These are phyloP conservation scores for Tinea trinotella DNA, from an alignment of 2,888 invertebrate species.

Conservation along the genomic window DNA sequence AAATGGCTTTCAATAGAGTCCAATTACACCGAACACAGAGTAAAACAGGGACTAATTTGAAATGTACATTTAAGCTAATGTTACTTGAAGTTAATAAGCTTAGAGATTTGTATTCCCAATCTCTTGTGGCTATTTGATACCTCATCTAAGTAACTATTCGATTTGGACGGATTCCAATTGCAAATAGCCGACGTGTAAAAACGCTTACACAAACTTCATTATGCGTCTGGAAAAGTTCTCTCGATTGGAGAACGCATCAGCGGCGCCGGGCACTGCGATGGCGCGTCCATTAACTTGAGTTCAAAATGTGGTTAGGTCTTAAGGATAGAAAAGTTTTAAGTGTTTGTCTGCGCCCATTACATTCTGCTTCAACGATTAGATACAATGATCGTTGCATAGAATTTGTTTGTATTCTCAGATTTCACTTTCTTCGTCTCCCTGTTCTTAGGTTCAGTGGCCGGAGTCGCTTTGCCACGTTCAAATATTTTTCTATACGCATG, in stretches of 20 bases:
- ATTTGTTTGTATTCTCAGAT: conserved; percentile 32
- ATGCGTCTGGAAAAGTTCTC: conserved; percentile 21
- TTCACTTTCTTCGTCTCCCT: conserved; percentile 24
- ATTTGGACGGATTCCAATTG: conserved; percentile 28
- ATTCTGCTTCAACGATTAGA: conserved; percentile 29
- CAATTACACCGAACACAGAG: not conserved
- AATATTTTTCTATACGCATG: conserved; percentile 38
- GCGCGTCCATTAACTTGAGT: conserved; percentile 14
- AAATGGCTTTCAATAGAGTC: not conserved
- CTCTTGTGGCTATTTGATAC: conserved; percentile 20
- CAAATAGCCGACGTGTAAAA: conserved; percentile 21
- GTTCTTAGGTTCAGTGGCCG: conserved; percentile 26
- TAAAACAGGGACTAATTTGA: conserved; percentile 10
- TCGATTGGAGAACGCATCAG: conserved; percentile 15
- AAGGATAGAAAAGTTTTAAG: conserved; percentile 14
- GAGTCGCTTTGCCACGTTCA: conserved; percentile 33
- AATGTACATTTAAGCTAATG: not conserved
- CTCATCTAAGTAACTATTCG: conserved; percentile 26
- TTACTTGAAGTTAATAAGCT: conserved; percentile 7
- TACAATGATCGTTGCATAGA: conserved; percentile 26
- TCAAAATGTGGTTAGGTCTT: conserved; percentile 18
- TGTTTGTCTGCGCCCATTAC: conserved; percentile 23
- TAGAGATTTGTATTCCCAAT: not conserved
- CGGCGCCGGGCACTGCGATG: conserved; percentile 15
- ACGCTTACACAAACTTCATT: conserved; percentile 22